Conservation (phyloP, 2,888 invertebrate species). For the Melieria picta region DNA sequence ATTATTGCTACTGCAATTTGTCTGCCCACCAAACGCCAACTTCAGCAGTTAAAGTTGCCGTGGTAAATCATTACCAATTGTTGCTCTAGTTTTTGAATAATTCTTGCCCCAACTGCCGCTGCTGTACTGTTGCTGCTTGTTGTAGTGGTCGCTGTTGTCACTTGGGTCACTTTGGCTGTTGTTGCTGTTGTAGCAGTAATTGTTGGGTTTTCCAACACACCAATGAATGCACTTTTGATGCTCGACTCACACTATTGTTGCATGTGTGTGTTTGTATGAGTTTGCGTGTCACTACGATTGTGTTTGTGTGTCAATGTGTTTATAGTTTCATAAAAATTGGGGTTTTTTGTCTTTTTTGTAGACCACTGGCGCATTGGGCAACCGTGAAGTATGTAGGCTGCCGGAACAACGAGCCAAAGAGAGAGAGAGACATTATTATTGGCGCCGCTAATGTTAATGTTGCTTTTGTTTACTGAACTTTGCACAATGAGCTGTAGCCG, state of each 20-base stretch:
- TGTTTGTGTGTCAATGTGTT: not conserved
- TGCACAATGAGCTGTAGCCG: no score
- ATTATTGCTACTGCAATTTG: constrained; percentile 62
- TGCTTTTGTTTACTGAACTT: no score
- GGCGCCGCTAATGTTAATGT: no score
- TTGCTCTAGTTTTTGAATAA: constrained; percentile 50
- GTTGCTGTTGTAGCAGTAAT: constrained; percentile 51
- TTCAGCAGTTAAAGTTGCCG: constrained; percentile 6
- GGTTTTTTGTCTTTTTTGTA: no score
- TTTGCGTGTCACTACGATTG: not conserved
- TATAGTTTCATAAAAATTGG: no score
- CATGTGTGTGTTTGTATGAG: not conserved
- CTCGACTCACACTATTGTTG: not conserved
- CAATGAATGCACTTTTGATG: not conserved
- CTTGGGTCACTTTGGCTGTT: constrained; percentile 59
- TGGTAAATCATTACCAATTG: constrained; percentile 43
- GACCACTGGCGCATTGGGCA: no score
- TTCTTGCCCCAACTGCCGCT: no score
- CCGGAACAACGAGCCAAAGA: no score
- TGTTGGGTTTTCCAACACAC: not conserved
- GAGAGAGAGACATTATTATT: no score
- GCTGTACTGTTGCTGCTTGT: not conserved
- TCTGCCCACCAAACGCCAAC: constrained; percentile 49
- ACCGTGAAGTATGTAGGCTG: no score
- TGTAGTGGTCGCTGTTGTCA: constrained; percentile 44